phyloP scores from a whole-genome alignment of 2,888 invertebrate species.

The Drosophila paranaensis region DNA sequence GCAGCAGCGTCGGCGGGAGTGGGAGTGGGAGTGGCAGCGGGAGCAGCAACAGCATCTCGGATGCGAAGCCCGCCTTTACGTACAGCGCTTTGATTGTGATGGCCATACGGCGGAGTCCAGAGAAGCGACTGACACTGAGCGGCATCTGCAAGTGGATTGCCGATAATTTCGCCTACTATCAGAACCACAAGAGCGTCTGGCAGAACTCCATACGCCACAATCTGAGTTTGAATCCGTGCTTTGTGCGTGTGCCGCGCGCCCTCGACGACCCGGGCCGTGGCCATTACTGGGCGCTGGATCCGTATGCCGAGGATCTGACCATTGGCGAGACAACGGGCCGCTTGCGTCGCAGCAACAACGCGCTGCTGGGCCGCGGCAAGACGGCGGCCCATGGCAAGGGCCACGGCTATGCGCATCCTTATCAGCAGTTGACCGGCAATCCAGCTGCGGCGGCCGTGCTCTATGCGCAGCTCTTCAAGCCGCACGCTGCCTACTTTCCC shows the following conservation, averaged over 20 bases:
- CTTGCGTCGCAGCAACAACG: constrained; percentile 87
- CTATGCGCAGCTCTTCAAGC: constrained; percentile 53
- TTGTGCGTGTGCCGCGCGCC: constrained; percentile 96
- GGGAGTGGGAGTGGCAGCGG: background rate
- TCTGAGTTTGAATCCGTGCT: constrained; percentile 94
- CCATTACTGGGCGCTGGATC: constrained; percentile 99
- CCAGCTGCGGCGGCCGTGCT: constrained; percentile 22
- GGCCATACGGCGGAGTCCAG: constrained; percentile 97
- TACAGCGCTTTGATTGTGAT: constrained; percentile 99
- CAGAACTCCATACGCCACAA: constrained; percentile 92
- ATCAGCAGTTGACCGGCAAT: constrained; percentile 51
- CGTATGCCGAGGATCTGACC: constrained; percentile 97
- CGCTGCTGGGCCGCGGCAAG: constrained; percentile 34
- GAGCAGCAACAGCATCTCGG: constrained; percentile 16
- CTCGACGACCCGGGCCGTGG: constrained; percentile 99
- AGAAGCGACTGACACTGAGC: constrained; percentile 95
- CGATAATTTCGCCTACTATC: constrained; percentile 97
- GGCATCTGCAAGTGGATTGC: constrained; percentile 99
- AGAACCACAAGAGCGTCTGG: constrained; percentile 98
- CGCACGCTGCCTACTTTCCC: constrained; percentile 77
- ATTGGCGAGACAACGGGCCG: constrained; percentile 99
- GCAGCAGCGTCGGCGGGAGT: background rate
- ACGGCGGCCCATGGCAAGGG: constrained; percentile 22
- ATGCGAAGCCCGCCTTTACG: constrained; percentile 94
- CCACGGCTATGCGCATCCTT: constrained; percentile 61